Evolutionary conservation across 1,140 invertebrate genomes (phyloP).

Genomic region (Drosophila serrata): DNA sequence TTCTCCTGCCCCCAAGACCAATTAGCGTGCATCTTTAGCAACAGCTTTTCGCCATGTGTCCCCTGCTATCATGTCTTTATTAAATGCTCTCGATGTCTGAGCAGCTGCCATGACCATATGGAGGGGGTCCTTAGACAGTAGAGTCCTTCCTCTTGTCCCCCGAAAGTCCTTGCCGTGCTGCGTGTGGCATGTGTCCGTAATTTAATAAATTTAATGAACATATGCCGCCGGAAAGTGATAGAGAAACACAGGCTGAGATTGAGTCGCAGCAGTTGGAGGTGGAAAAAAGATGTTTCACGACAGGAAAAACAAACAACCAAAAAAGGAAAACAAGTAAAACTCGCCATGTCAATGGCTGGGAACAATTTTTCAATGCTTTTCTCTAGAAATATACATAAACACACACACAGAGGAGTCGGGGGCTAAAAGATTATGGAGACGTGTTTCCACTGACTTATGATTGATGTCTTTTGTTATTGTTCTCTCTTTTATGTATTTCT

Average conservation of each 20-base stretch:
- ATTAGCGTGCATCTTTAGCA: constrained; percentile 55
- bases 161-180: constrained; percentile 9
- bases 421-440: constrained; percentile 65
- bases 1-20: constrained; percentile 21
- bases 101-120: constrained; percentile 46
- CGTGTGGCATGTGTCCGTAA: constrained; percentile 61
- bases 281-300: constrained; percentile 30
- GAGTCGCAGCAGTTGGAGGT: constrained; percentile 18
- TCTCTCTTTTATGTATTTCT: constrained; percentile 46
- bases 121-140: constrained; percentile 10
- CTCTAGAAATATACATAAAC: constrained; percentile 58
- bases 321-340: background rate
- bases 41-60: constrained; percentile 47
- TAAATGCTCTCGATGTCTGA: constrained; percentile 58
- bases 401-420: constrained; percentile 17
- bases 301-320: constrained; percentile 32
- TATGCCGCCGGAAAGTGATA: constrained; percentile 64
- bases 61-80: constrained; percentile 48
- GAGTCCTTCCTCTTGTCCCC: constrained; percentile 3
- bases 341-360: constrained; percentile 31
- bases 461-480: constrained; percentile 81
- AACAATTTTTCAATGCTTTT: constrained; percentile 45
- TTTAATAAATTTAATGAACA: constrained; percentile 84
- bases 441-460: constrained; percentile 76
- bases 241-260: constrained; percentile 31